Evolutionary conservation across 2,797 vertebrate species (phyloP), one percentile per base, ranked within the genome.

Genomic region (Poeciliopsis presidionis): DNA sequence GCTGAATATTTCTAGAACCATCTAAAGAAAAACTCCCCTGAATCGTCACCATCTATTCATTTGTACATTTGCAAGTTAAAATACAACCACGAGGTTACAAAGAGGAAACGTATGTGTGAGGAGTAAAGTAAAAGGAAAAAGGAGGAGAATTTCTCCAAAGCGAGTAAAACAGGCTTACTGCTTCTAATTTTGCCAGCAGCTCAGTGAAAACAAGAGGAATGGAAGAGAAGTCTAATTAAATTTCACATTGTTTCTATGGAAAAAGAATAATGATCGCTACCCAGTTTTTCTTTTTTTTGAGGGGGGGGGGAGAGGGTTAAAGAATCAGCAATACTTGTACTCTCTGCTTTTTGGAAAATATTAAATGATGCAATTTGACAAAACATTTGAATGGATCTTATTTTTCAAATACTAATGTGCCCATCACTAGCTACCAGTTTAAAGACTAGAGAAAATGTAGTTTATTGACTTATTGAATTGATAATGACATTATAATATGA

Each of bases 51-150:
- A 55, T 39, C 71, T n/a, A 70, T 53, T 30, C 4, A 57, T 45
- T 77, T 57, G 13, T 9, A 77, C 2, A 57, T 45, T 77, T 57
- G 28, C 25, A 77, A 46, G 45, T 36, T 47, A 49, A 75, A 39
- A 12, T 11, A 14, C 5, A 25, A 22, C 55, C 20, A 47, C 25
- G 43, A 36, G 43, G 12, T 30, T 61, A 63, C 43, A 25, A 39
- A 36, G 0, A 18, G 33, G 13, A 49, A 53, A 67, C n/a, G 1
- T n/a, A 51, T 28, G 33, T 73, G 12, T 73, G 30, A 73, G 33
- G 22, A 49, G 53, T 28, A 11, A 4, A 53, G 25, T 6, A 36
- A 22, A 49, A 47, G 36, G n/a, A 18, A 30, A 53, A 69, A 41
- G 36, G 8, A 12, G 63, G 47, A 70, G 16, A 22, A 71, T 45